A percentile compares a stretch with the other conserved stretches of the same genome.
phyloP scores from a whole-genome alignment of 2,888 invertebrate species.

The Saturnia pavonia region DNA sequence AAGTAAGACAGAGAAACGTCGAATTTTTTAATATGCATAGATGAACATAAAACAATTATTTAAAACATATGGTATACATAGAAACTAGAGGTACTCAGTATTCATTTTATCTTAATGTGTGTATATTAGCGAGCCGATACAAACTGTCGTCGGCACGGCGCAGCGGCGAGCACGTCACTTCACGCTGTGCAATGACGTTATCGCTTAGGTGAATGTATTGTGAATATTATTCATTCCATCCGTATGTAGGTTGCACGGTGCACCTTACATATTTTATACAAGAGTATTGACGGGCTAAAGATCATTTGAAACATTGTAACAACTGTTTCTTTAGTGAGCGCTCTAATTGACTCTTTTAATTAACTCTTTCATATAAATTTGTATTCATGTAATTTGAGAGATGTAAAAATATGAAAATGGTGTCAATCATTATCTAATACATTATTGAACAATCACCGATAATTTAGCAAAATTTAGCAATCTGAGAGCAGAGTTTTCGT shows the following conservation, averaged over 20 bases:
- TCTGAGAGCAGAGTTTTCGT: too few relatives aligned
- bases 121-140: conserved; percentile 32
- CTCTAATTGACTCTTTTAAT: neutral
- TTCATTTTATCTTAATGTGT: conserved; percentile 40
- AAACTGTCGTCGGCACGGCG: conserved; percentile 20
- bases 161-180: conserved; percentile 20
- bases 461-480: too few relatives aligned
- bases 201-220: conserved; percentile 43
- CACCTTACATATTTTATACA: conserved; percentile 33
- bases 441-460: too few relatives aligned
- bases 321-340: neutral
- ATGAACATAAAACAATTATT: neutral
- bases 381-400: too few relatives aligned
- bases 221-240: conserved; percentile 44
- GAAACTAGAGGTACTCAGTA: conserved; percentile 24
- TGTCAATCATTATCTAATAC: too few relatives aligned
- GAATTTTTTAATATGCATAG: too few relatives aligned
- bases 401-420: too few relatives aligned
- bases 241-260: conserved; percentile 22
- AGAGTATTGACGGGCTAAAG: neutral
- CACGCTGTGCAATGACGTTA: conserved; percentile 37
- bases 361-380: too few relatives aligned
- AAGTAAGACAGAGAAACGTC: too few relatives aligned
- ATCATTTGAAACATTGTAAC: neutral
- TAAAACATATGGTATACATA: neutral